phyloP scores from a whole-genome alignment of 2,797 vertebrate species.

The Pantherophis alleghaniensis region DNA sequence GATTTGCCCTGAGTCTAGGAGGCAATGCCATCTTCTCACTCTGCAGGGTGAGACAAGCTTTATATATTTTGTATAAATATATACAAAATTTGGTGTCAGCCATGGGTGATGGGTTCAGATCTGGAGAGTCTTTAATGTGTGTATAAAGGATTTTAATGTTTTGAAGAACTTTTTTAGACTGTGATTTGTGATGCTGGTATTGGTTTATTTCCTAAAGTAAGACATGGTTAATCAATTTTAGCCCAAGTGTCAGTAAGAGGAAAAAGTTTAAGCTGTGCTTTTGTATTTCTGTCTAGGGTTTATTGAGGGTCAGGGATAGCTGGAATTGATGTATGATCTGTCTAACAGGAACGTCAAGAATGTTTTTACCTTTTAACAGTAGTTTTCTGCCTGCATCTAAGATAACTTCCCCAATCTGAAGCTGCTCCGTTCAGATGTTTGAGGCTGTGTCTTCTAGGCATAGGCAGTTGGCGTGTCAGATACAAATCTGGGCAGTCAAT shows the following conservation, averaged over 20 bases:
- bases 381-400: background rate
- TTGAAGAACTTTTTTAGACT: background rate
- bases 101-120: background rate
- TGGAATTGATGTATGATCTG: background rate
- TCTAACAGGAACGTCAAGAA: background rate
- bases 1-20: background rate
- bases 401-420: background rate
- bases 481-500: background rate
- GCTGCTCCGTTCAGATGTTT: background rate
- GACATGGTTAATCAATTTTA: background rate
- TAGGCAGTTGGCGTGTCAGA: background rate
- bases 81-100: background rate
- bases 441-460: background rate
- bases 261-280: background rate
- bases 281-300: background rate
- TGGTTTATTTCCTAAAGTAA: background rate
- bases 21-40: background rate
- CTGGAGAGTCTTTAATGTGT: background rate
- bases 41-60: background rate
- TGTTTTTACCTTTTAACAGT: background rate
- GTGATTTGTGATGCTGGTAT: background rate
- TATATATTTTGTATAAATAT: background rate
- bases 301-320: background rate
- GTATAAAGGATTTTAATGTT: background rate
- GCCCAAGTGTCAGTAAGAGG: background rate